Evolutionary conservation across 1,140 invertebrate genomes (phyloP), one percentile per base, ranked within the genome.

Genomic region (Drosophila athabasca): DNA sequence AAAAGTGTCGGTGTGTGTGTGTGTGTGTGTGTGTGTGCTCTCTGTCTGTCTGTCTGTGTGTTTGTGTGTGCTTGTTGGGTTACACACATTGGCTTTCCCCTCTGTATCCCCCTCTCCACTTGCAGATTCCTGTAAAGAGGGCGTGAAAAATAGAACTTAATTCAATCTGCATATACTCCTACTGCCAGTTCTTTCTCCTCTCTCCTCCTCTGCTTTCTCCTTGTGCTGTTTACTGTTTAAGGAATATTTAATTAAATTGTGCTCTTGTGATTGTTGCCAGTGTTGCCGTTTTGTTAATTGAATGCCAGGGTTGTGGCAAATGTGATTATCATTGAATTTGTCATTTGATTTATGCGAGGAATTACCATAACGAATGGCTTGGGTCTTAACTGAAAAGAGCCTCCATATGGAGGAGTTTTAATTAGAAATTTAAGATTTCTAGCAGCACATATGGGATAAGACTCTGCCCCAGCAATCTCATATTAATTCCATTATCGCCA

Each of bases 141-240:
- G 66, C 59, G 80, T 72, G 50, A 64, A 60, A 72, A 77, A 81
- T 81, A 87, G 81, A 85, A 85, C 81, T 77, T 84, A 85, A 84
- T 85, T 84, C 62, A 75, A 68, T 82, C 69, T 65, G 46, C 59
- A 64, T 59, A 58, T 62, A 44, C 17, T 22, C 15, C 8, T 22
- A 22, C 19, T 11, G 7, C 26, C 61, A 6, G n/a, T 24, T 29
- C 43, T 22, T 5, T n/a, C 39, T 53, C 49, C 45, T 13, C 31
- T 17, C 19, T 31, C 29, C 17, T 19, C 1, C 62, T 44, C 17
- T 13, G n/a, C 11, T 39, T 4, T 39, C 13, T 49, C 11, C 13
- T 4, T 39, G 9, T 49, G 45, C 62, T 39, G 29, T 31, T 31
- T 43, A 35, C 62, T 59, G 45, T 64, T 74, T 75, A 58, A 65